Evolutionary conservation across 2,113 vertebrate species (phyloP).

Genomic region (Macroglossus sobrinus): DNA sequence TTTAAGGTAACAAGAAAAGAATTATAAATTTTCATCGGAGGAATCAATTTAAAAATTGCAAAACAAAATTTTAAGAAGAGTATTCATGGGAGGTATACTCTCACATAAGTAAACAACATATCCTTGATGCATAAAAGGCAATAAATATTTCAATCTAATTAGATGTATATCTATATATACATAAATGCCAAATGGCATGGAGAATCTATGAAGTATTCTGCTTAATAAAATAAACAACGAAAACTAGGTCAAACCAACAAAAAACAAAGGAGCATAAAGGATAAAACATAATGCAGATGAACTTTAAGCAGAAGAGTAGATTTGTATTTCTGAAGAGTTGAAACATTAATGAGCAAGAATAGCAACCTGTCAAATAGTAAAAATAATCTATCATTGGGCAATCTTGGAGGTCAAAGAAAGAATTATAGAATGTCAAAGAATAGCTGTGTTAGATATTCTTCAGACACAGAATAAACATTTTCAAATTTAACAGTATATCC

Average conservation of each 20-base stretch:
- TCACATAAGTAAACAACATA: background rate
- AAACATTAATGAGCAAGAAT: background rate
- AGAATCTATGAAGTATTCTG: background rate
- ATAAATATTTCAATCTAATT: background rate
- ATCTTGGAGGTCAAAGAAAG: background rate
- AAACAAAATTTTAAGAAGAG: background rate
- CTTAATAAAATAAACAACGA: background rate
- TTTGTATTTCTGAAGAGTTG: background rate
- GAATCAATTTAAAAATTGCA: background rate
- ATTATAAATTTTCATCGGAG: background rate
- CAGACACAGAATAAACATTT: background rate
- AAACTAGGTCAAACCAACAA: background rate
- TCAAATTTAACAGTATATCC: background rate
- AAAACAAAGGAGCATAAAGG: background rate
- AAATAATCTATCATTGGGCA: background rate
- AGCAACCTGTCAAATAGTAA: background rate
- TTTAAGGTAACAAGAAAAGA: background rate
- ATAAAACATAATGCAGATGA: background rate
- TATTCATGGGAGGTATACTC: background rate
- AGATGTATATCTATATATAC: background rate
- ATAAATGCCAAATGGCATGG: background rate
- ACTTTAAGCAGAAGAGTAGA: background rate
- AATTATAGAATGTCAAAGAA: background rate
- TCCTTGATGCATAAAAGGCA: background rate
- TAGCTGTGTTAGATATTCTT: background rate